Base-by-base conservation (phyloP, 2,113 vertebrate genomes). In the Tapirus terrestris region DNA sequence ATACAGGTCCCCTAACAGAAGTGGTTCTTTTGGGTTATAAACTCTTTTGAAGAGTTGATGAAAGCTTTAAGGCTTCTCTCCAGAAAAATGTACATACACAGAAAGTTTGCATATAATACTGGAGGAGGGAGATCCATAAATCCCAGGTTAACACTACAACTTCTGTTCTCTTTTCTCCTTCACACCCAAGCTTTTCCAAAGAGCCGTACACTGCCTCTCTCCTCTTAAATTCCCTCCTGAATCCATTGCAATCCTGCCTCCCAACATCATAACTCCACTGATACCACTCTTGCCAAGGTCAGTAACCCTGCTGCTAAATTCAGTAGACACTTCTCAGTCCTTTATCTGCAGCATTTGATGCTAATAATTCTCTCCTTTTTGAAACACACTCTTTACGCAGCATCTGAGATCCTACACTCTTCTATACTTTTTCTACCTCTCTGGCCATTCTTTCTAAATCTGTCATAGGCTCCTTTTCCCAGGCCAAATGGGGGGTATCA, bases 11-110 rank as follows among this genome's bases (percentile, higher is more conserved):
- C 67, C 14, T 75, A 10, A 92, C 25, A 87, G 36, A 67, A 80
- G 58, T 75, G 33, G 67, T 92, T 92, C 82, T 88, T 88, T 58
- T 20, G 82, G 36, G 23, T 91, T 87, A 72, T 73, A 87, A 63
- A 86, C 27, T 77, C 48, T 80, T 91, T 79, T 73, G 56, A 88
- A 82, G 48, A 82, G 13, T 21, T 72, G 17, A 81, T 58, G 76
- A 92, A 92, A 56, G 29, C n/a, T 73, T 92, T 77, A 91, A 82
- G 67, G 60, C 36, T 82, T 96, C n/a, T 73, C 67, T 92, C 65
- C 16, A 53, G 31, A 95, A 63, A 81, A 80, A 88, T 80, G 39
- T 80, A 73, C 39, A 58, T 10, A 45, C 4, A 61, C 18, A 91
- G 16, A 73, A 33, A 91, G 20, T 63, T n/a, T 82, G 16, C 3